Evolutionary conservation across 2,888 invertebrate species (phyloP).

Genomic region (Chalcis sispes): DNA sequence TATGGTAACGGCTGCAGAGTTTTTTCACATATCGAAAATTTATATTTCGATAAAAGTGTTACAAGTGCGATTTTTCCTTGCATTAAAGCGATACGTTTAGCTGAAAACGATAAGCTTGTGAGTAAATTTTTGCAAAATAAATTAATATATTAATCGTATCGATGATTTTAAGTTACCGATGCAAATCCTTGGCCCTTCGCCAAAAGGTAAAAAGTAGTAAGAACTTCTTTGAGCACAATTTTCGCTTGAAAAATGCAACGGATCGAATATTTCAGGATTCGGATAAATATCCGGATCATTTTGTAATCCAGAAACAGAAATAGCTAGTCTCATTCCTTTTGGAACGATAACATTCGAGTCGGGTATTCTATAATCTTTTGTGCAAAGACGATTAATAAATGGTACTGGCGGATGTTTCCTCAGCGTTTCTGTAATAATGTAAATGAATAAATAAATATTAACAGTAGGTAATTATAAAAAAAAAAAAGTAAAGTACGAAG

Average conservation of each 20-base stretch:
- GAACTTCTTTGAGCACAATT: constrained; percentile 58
- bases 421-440: constrained; percentile 64
- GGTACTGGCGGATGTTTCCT: constrained; percentile 58
- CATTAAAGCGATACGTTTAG: constrained; percentile 50
- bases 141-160: not conserved
- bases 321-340: constrained; percentile 63
- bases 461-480: too few species aligned
- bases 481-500: too few species aligned
- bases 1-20: constrained; percentile 44
- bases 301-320: constrained; percentile 74
- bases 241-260: constrained; percentile 75
- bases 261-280: constrained; percentile 76
- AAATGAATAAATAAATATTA: constrained; percentile 61
- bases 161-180: constrained; percentile 55
- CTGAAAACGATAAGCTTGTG: constrained; percentile 19
- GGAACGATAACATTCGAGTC: constrained; percentile 56
- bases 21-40: constrained; percentile 42
- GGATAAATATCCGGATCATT: constrained; percentile 75
- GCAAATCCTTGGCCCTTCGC: constrained; percentile 61
- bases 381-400: constrained; percentile 67
- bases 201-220: constrained; percentile 60
- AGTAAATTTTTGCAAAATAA: not conserved
- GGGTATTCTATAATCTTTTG: constrained; percentile 60
- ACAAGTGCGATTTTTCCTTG: constrained; percentile 55
- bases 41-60: constrained; percentile 40